Percentiles rank a stretch among this genome's conserved stretches.
These are phyloP conservation scores for Acrocyrtus sp. DNA, from an alignment of 2,888 invertebrate species.

Conservation along the genomic window DNA sequence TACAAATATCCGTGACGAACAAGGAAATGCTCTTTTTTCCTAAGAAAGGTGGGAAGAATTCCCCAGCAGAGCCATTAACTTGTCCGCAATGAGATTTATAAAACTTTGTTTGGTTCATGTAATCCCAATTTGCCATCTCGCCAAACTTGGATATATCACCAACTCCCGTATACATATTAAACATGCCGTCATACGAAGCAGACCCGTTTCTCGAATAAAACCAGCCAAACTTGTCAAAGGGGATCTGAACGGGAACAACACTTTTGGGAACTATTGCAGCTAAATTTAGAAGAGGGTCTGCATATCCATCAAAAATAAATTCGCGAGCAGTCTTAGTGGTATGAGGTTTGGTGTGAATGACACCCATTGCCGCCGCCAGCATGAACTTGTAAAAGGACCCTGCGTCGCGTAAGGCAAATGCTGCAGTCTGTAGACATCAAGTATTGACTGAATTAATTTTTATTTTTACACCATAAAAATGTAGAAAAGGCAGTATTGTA, in stretches of 20 bases:
- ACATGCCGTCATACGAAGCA: conserved; percentile 76
- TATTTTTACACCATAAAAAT: no score
- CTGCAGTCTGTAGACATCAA: conserved; percentile 72
- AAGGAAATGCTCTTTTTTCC: conserved; percentile 72
- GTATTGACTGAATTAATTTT: conserved; percentile 10
- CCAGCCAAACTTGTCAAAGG: conserved; percentile 85
- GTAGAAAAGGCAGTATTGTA: background rate
- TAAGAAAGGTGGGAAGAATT: conserved; percentile 78
- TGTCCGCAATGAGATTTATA: conserved; percentile 74
- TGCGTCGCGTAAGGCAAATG: conserved; percentile 71
- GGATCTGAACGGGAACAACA: conserved; percentile 67
- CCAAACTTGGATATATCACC: conserved; percentile 75
- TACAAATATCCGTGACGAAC: conserved; percentile 81
- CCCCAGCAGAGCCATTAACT: conserved; percentile 81
- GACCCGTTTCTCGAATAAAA: conserved; percentile 86
- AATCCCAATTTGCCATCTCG: conserved; percentile 78
- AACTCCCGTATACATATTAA: conserved; percentile 80
- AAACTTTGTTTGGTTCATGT: conserved; percentile 70
- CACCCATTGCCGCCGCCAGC: conserved; percentile 71
- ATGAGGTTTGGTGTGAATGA: conserved; percentile 54
- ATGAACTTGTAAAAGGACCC: conserved; percentile 67
- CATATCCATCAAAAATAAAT: conserved; percentile 67
- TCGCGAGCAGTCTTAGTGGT: conserved; percentile 63
- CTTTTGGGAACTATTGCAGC: conserved; percentile 64
- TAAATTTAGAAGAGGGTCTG: conserved; percentile 67